Base-by-base conservation (phyloP, 2,113 vertebrate genomes). In the Leiothrix lutea region DNA sequence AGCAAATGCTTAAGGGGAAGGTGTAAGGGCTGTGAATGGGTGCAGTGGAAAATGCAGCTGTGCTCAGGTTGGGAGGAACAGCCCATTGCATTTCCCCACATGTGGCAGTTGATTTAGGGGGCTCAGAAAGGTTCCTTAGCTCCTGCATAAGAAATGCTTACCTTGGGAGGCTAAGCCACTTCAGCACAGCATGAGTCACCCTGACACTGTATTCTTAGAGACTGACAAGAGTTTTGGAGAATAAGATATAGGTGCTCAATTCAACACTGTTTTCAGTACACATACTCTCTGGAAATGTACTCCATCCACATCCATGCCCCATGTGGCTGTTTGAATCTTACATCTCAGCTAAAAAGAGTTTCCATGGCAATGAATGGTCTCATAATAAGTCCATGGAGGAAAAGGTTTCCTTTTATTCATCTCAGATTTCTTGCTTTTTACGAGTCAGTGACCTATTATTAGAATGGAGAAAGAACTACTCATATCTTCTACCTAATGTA, bases 301-400 rank as follows among this genome's bases (percentile, higher is more conserved):
- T 61, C 47, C 42, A 50, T 23, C 54, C 35, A 28, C 31, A 79
- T 45, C 31, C n/a, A 50, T 42, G 58, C 33, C 69, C 56, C 60
- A 62, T 70, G 88, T 40, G 64, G 54, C 38, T 88, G 82, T 86
- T 85, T 58, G 33, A 90, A 75, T 48, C 72, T 61, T 88, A 38
- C 9, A 18, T 88, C 56, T 80, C 71, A 58, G 64, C 38, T 93
- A 45, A 62, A 91, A 90, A 62, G 58, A 8, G 67, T 95, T 97
- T 91, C 90, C 80, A 93, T 90, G 80, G 86, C 75, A 94, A 94
- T 94, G 74, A 93, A 90, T 21, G 8, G 25, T 74, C 8, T 24
- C 67, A 75, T 92, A 53, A 62, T 58, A 80, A 73, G 67, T 47
- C 47, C 12, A 6, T 47, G 42, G 47, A 88, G 90, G 44, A 73